Conservation (phyloP, 2,888 invertebrate species). For the Oscheius sp. region DNA sequence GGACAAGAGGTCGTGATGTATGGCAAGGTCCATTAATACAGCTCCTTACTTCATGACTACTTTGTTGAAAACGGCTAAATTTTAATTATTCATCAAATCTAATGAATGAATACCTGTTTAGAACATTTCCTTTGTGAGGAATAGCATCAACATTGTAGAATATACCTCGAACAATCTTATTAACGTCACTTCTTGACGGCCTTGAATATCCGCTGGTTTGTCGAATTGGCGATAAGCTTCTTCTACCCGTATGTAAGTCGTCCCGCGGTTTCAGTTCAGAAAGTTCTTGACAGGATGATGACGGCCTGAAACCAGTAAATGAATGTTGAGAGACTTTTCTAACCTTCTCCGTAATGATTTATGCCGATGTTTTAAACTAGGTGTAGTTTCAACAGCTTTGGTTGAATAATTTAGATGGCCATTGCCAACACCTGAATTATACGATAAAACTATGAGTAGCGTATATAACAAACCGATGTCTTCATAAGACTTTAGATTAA, state of each 20-base stretch:
- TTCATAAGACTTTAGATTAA: too few species aligned
- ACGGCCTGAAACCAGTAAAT: too few species aligned
- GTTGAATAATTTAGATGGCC: too few species aligned
- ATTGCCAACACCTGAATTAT: too few species aligned
- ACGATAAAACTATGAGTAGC: too few species aligned
- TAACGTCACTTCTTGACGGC: background rate
- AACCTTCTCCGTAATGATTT: too few species aligned
- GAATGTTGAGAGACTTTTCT: too few species aligned
- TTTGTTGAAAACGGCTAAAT: background rate
- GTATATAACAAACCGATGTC: too few species aligned
- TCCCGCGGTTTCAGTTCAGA: background rate
- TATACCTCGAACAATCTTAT: background rate
- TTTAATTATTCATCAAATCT: background rate
- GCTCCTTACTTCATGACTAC: background rate
- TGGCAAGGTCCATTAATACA: background rate
- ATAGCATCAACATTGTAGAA: constrained; percentile 1
- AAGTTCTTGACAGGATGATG: background rate
- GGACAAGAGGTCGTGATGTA: background rate
- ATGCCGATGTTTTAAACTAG: too few species aligned
- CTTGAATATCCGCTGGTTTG: background rate
- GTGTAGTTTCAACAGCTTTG: too few species aligned
- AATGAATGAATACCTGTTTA: background rate
- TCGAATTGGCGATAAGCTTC: too few species aligned
- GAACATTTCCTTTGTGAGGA: constrained; percentile 1
- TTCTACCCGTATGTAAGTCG: too few species aligned